Conservation (phyloP, 2,888 invertebrate species). For the Acleris emargana region DNA sequence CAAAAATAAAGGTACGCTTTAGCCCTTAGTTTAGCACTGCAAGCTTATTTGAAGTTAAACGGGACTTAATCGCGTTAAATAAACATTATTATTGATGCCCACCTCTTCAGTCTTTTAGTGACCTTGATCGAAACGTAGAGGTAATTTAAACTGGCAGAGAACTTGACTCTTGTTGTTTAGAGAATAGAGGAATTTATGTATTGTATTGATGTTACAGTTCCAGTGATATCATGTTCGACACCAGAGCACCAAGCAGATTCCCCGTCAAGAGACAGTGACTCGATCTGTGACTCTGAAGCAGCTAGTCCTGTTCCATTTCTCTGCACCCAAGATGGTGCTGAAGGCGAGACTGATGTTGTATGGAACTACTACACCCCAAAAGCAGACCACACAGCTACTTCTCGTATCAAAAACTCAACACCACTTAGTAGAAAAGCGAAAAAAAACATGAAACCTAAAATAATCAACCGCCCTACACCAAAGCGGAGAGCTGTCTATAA, state of each 20-base stretch:
- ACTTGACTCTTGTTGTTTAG: too few species aligned
- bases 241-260: slow-evolving; percentile 68
- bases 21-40: not conserved
- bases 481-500: slow-evolving; percentile 58
- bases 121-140: not conserved
- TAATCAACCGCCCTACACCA: slow-evolving; percentile 61
- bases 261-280: slow-evolving; percentile 74
- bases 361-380: slow-evolving; percentile 82
- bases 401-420: slow-evolving; percentile 64
- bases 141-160: not conserved
- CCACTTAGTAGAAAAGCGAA: slow-evolving; percentile 68
- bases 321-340: slow-evolving; percentile 79
- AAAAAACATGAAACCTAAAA: slow-evolving; percentile 56
- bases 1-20: slow-evolving; percentile 31
- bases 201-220: slow-evolving; percentile 41
- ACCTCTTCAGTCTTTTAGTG: not conserved
- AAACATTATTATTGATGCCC: not conserved
- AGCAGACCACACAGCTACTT: slow-evolving; percentile 56
- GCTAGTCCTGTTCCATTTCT: slow-evolving; percentile 77
- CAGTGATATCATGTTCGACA: slow-evolving; percentile 74
- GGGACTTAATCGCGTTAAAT: not conserved
- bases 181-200: not conserved
- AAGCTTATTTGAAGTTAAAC: too few species aligned
- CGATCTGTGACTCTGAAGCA: slow-evolving; percentile 70
- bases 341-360: slow-evolving; percentile 77